Evolutionary conservation across 2,797 vertebrate species (phyloP), one percentile per base, ranked within the genome.

Genomic region (Xenentodon cancila): DNA sequence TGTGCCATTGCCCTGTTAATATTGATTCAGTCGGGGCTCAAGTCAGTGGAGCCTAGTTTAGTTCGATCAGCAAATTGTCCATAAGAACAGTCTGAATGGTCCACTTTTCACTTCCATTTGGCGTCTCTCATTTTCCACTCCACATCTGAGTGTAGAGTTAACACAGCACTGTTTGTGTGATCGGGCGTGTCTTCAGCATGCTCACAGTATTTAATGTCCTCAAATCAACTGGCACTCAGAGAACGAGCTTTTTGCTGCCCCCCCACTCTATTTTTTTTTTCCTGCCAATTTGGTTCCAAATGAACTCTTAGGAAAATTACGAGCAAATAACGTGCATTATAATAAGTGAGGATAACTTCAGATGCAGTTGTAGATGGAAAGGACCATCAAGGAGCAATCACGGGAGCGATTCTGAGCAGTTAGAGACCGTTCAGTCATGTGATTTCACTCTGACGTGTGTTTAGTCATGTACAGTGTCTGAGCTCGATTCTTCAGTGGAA

Each of bases 41-140:
- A 79, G 76, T 79, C 75, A 68, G 48, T 61, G 84, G 65, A 70
- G 50, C 48, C 27, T 73, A 49, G 44, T 67, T 68, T 60, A 77
- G 44, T 80, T 57, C 67, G 59, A 80, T 85, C 53, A 69, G 61
- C 58, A 72, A 82, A 82, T 64, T 64, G 73, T 82, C 73, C 68
- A 58, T 68, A 68, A 73, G 59, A 80, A 77, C 48, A 59, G 43
- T 62, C 64, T 15, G 19, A 54, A 51, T 48, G 59, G 53, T 68
- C 56, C 42, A 64, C 49, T 62, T 68, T 80, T 59, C 68, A 70
- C 52, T 67, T 46, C 9, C n/a, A 63, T 51, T 46, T 15, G 20
- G 43, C 6, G n/a, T 50, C 64, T 80, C 67, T 64, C 58, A 59
- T 19, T 44, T 64, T 18, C 44, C 22, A 18, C 22, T 59, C 57